Evolutionary conservation across 2,113 vertebrate species (phyloP), one percentile per base, ranked within the genome.

Genomic region (Sinocyclocheilus anophthalmus): DNA sequence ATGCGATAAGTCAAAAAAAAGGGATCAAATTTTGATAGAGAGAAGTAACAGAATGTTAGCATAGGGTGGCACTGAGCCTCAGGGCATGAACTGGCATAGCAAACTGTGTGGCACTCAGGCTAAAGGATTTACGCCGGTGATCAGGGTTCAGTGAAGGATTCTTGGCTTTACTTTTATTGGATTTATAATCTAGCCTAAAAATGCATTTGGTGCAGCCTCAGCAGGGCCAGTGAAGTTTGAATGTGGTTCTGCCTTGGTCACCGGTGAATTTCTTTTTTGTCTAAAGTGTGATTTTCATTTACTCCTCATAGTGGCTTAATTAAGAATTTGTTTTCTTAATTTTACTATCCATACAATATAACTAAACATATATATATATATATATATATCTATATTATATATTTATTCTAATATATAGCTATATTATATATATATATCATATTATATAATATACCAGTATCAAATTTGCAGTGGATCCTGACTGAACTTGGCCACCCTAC

Each of bases 91-190:
- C 42, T 76, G 87, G 76, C 67, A 83, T 16, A 24, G 11, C 10
- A 30, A 82, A 53, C 39, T 8, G 59, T 76, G 39, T 67, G 30
- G 70, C 39, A 63, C 48, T 61, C 20, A 10, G 67, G 69, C n/a
- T 79, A 92, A 90, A 86, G 39, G 87, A 90, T 91, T 89, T 45
- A 39, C 0, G 45, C 16, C 3, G 24, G 30, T n/a, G 50, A 55
- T 69, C 81, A 48, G 33, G 45, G 63, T 24, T 48, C 18, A 48
- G 33, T 77, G 42, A 14, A 12, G 86, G 86, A 42, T 76, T 48
- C 53, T 73, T 55, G 76, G 50, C 53, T 48, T 42, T 39, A 50
- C 61, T 8, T 78, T 83, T 45, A 79, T 33, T 50, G 50, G 72
- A 63, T 87, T 87, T 87, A 72, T 70, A 65, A 84, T 80, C 59